Percentiles rank a stretch among this genome's conserved stretches.
phyloP scores from a whole-genome alignment of 2,888 invertebrate genomes.

The Mantis religiosa region DNA sequence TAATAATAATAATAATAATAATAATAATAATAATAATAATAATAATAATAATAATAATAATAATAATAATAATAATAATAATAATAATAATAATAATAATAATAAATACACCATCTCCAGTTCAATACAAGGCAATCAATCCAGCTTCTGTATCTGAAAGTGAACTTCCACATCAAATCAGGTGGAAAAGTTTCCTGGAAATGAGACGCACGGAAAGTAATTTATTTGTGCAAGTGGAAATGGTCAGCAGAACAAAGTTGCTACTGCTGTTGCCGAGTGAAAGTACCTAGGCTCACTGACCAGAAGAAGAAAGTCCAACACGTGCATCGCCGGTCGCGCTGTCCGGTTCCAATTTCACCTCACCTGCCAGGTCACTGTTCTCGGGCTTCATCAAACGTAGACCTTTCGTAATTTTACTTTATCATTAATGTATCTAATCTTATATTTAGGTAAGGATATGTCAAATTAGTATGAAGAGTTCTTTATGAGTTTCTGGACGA shows the following conservation, averaged over 20 bases:
- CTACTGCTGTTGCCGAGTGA: background rate
- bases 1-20: no score
- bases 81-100: no score
- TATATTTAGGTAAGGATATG: no score
- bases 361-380: background rate
- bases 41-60: no score
- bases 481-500: no score
- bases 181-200: background rate
- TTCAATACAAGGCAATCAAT: background rate
- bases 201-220: background rate
- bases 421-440: no score
- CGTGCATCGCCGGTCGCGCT: background rate
- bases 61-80: no score
- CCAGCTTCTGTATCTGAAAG: background rate
- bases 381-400: background rate
- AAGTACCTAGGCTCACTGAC: background rate
- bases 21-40: no score
- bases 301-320: background rate
- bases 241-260: background rate
- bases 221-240: background rate
- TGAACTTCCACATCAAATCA: background rate
- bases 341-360: background rate
- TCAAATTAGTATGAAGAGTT: no score
- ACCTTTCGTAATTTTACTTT: no score
- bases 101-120: no score